Evolutionary conservation across 1,140 invertebrate species (phyloP), one percentile per base, ranked within the genome.

Genomic region (Panonychus citri): DNA sequence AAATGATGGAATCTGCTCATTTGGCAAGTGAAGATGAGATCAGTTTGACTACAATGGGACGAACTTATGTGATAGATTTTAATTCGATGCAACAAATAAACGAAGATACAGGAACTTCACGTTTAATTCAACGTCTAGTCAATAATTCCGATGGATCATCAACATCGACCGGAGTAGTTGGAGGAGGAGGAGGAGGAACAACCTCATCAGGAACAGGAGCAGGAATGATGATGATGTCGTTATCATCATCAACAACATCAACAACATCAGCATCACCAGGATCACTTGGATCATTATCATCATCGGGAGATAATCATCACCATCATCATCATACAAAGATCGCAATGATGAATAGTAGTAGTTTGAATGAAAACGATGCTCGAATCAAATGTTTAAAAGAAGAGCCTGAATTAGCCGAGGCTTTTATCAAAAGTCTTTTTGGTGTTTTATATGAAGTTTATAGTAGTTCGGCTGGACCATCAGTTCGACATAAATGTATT

Each of bases 81-180:
- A 83, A 88, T 70, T 81, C 85, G 62, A 90, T 95, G 85, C 89
- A 94, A 70, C 90, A 96, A 77, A 90, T 95, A 60, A 95, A 95
- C 70, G 90, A 96, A 72, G 89, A 94, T 69, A 88, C 88, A 7
- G 90, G 90, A 56, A 93, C 87, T 49, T 81, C 88, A 13, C 72
- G 89, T 49, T 80, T 84, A 55, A 85, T 96, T 63, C 87, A 90
- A 68, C 77, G 90, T 37, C 70, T 70, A 61, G 60, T 70, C 0
- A 71, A 55, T 25, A 28, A 34, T 34, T 34, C 30, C 5, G 30
- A 34, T 34, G 30, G 30, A 34, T 7, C 30, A 34, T 34, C 30
- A 34, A 34, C 30, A 34, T 34, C 30, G 12, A 7, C 30, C 30
- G 12, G n/a, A n/a, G n/a, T n/a, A n/a, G n/a, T n/a, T n/a, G n/a